Percentiles rank a stretch among this genome's conserved stretches.
Conservation (phyloP, 1,140 invertebrate species). For the Trichoplusia ni region DNA sequence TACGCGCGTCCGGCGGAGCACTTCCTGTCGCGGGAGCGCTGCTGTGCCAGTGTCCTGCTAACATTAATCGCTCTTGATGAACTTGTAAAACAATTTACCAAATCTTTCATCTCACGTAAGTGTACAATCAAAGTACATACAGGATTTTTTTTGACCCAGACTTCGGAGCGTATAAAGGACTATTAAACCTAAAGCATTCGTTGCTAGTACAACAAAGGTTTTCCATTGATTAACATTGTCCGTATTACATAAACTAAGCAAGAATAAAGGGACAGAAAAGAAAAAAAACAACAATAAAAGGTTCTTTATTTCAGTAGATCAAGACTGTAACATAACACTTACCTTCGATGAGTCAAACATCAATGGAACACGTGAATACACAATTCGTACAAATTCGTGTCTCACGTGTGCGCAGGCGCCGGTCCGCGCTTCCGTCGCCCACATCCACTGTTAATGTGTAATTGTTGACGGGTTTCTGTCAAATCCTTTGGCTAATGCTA, state of each 20-base stretch:
- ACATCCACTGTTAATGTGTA: conserved; percentile 32
- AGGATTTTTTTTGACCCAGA: background rate
- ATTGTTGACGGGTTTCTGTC: conserved; percentile 28
- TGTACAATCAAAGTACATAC: background rate
- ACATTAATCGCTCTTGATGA: conserved; percentile 17
- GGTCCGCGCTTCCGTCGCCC: conserved; percentile 38
- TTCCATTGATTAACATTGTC: no score
- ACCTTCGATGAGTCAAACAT: no score
- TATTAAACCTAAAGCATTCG: no score
- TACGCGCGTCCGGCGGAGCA: conserved; percentile 72
- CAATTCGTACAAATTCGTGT: background rate
- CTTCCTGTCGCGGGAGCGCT: conserved; percentile 62
- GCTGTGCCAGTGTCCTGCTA: conserved; percentile 29
- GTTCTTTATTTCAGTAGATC: background rate
- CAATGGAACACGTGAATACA: background rate
- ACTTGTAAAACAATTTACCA: background rate
- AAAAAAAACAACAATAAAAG: background rate
- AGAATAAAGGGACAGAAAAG: no score
- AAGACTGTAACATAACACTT: no score
- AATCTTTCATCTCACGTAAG: background rate
- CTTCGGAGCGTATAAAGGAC: background rate
- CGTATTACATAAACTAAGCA: conserved; percentile 4
- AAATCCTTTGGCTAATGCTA: conserved; percentile 19
- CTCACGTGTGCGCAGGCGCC: background rate
- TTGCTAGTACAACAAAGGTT: no score